These are phyloP conservation scores for Drosophila mimetica DNA, from an alignment of 2,888 invertebrate species.

Conservation along the genomic window DNA sequence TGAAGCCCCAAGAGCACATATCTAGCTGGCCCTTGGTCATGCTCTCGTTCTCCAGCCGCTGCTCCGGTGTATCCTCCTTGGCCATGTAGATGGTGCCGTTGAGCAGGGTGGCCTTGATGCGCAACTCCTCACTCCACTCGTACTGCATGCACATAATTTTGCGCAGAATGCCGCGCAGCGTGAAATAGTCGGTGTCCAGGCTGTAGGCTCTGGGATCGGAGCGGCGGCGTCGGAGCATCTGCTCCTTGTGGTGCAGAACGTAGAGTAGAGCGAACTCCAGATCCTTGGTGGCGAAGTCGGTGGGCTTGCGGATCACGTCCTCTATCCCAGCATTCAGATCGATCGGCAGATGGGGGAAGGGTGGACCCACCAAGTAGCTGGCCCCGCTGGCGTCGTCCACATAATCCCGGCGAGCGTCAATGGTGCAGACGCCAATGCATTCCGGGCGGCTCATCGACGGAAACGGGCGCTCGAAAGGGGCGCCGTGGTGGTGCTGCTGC, in stretches of 20 bases:
- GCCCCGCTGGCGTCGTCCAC: constrained; percentile 40
- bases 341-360: constrained; percentile 35
- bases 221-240: constrained; percentile 1
- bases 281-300: not conserved
- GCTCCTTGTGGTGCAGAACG: constrained; percentile 43
- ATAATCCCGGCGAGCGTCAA: constrained; percentile 32
- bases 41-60: constrained; percentile 10
- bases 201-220: not conserved
- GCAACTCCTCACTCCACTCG: constrained; percentile 20
- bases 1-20: constrained; percentile 75
- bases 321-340: constrained; percentile 61
- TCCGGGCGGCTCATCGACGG: constrained; percentile 47
- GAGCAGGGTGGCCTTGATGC: constrained; percentile 43
- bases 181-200: constrained; percentile 42
- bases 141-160: constrained; percentile 62
- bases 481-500: constrained; percentile 32
- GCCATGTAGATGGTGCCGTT: constrained; percentile 61
- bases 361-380: constrained; percentile 45
- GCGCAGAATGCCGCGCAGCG: constrained; percentile 57
- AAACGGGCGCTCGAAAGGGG: constrained; percentile 24
- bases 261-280: constrained; percentile 42
- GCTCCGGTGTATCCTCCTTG: constrained; percentile 28
- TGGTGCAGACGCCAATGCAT: constrained; percentile 51
- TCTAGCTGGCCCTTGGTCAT: not conserved
- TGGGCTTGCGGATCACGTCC: constrained; percentile 34